These are phyloP conservation scores for Meleagris gallopavo DNA, from an alignment of 2,113 vertebrate species.

Conservation along the genomic window DNA sequence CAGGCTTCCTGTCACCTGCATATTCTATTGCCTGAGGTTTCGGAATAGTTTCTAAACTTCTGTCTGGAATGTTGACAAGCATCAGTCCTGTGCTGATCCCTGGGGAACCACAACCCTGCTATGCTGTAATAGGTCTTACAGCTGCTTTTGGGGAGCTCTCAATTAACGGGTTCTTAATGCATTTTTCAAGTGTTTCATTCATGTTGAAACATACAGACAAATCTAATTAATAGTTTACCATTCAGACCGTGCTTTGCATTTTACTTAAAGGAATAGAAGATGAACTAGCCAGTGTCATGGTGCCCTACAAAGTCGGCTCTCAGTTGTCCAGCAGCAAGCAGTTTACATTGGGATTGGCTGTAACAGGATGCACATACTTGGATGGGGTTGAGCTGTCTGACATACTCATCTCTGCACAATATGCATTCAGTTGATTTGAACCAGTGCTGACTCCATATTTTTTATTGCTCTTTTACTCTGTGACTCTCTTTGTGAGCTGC, in stretches of 20 bases:
- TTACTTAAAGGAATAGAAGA: slow-evolving; percentile 17
- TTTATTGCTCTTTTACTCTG: neutral
- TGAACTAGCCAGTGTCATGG: neutral
- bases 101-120: neutral
- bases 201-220: slow-evolving; percentile 52
- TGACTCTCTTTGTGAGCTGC: neutral
- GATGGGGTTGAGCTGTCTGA: neutral
- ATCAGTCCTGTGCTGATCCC: neutral
- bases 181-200: slow-evolving; percentile 51
- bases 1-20: neutral
- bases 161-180: slow-evolving; percentile 28
- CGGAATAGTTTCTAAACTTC: neutral
- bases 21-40: neutral
- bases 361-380: neutral
- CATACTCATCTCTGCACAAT: neutral
- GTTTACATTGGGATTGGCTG: neutral
- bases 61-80: neutral
- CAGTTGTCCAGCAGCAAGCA: neutral
- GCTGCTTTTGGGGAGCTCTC: neutral
- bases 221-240: slow-evolving; percentile 55
- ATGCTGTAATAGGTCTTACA: neutral
- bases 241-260: slow-evolving; percentile 23
- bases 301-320: neutral
- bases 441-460: neutral
- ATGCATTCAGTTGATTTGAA: neutral